Evolutionary conservation across 2,113 vertebrate species (phyloP).

Genomic region (Megalops atlanticus): DNA sequence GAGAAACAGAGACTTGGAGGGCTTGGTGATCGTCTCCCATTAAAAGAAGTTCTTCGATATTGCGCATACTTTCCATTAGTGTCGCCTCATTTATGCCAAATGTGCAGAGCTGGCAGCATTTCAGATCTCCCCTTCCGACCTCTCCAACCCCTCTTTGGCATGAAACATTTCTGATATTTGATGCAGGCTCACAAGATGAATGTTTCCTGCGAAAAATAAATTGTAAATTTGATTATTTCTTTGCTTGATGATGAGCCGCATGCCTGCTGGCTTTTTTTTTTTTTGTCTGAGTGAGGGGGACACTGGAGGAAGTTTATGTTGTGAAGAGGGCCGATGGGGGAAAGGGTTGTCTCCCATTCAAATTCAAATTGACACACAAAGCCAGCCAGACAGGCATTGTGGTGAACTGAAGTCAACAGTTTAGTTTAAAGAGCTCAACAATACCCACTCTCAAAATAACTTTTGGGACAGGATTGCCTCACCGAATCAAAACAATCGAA

Average conservation of each 20-base stretch:
- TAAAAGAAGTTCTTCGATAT: slow-evolving; percentile 39
- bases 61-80: slow-evolving; percentile 46
- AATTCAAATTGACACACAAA: slow-evolving; percentile 30
- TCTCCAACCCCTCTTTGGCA: not conserved
- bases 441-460: slow-evolving; percentile 37
- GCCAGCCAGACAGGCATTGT: slow-evolving; percentile 22
- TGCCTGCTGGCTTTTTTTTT: not conserved
- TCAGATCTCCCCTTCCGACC: slow-evolving; percentile 23
- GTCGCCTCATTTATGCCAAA: slow-evolving; percentile 49
- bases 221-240: not conserved
- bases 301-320: not conserved
- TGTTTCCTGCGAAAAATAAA: not conserved
- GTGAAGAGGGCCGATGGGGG: not conserved
- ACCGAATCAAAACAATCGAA: slow-evolving; percentile 11
- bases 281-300: not conserved
- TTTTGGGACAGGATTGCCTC: slow-evolving; percentile 29
- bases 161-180: slow-evolving; percentile 14
- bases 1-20: not conserved
- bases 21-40: not conserved
- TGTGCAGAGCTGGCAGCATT: slow-evolving; percentile 41
- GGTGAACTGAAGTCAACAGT: slow-evolving; percentile 40
- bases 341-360: slow-evolving; percentile 20
- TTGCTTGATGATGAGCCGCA: not conserved
- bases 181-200: not conserved
- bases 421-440: slow-evolving; percentile 40